Base-by-base conservation (phyloP, 2,113 vertebrate species). In the Anolis sagrei region DNA sequence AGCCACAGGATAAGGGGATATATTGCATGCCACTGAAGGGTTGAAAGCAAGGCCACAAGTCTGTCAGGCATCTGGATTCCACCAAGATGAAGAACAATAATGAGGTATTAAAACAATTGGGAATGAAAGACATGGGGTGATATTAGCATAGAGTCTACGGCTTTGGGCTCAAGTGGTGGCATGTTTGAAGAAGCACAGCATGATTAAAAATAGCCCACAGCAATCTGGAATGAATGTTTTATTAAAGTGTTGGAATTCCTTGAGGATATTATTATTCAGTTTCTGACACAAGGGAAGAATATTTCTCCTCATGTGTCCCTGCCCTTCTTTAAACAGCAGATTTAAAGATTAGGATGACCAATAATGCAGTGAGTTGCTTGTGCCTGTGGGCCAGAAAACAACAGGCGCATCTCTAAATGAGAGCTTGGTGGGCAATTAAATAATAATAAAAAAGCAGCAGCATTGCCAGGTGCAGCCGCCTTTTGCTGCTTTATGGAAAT, bases 211-310 rank as follows among this genome's bases (percentile, higher is more conserved):
- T 64, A 92, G 88, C 90, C 74, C 82, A 89, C 91, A 88, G 86
- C 76, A 58, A 19, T 81, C 7, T 81, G 39, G 73, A 90, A 39
- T 75, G 74, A 85, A 87, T 4, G 4, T 32, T 91, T 91, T 89
- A 91, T 89, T 91, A 88, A 93, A 90, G 89, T 89, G 85, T 54
- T 88, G 91, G 88, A 88, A 81, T 89, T 87, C 76, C 81, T 91
- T 79, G 85, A 89, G 86, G 81, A 79, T 80, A 75, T 70, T 90
- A 90, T 70, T 86, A 76, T 61, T 82, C 27, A 14, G 19, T 88
- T 89, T 82, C 75, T 68, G 69, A 93, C 84, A 88, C 14, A 0
- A 68, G 83, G 75, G 51, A 76, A 86, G 79, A 77, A 91, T 78
- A 88, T 82, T 77, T 91, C 83, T 89, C 74, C 84, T 81, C 19